Percentiles rank a stretch among this genome's conserved stretches.
phyloP scores from a whole-genome alignment of 1,140 invertebrate genomes.

The Asobara japonica region DNA sequence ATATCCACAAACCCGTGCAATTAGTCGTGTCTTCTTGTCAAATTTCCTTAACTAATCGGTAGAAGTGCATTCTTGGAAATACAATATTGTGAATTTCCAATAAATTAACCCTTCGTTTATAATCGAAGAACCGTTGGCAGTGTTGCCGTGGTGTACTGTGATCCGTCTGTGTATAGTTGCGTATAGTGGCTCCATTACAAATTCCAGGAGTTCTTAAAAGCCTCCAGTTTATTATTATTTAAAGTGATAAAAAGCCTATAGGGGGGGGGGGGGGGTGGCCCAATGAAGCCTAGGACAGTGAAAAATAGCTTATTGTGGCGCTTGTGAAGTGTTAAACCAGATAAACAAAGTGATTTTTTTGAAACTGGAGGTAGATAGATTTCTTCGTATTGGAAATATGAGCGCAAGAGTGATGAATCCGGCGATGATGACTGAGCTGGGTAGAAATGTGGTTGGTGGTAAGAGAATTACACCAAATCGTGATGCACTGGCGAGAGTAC shows the following conservation, averaged over 20 bases:
- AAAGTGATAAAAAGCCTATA: slow-evolving; percentile 23
- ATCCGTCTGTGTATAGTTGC: no score
- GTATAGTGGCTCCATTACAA: slow-evolving; percentile 17
- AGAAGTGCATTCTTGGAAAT: no score
- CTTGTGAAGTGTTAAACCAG: neutral
- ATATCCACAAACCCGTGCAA: no score
- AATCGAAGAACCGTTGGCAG: no score
- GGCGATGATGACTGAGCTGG: slow-evolving; percentile 64
- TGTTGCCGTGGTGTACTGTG: no score
- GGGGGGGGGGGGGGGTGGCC: neutral
- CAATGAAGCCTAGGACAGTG: neutral
- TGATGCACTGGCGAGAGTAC: slow-evolving; percentile 59
- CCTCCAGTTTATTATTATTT: no score
- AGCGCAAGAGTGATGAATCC: slow-evolving; percentile 67
- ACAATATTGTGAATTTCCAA: no score
- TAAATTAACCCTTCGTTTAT: no score
- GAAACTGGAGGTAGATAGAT: neutral
- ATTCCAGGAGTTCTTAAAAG: no score
- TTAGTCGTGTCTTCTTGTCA: no score
- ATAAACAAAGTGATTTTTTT: no score
- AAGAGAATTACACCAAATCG: slow-evolving; percentile 53
- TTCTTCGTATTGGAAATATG: slow-evolving; percentile 52
- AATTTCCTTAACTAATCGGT: no score
- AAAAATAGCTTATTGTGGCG: neutral
- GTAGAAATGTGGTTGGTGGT: slow-evolving; percentile 50